Conservation (phyloP, 2,797 vertebrate species). For the Coranthus polyacanthus region DNA sequence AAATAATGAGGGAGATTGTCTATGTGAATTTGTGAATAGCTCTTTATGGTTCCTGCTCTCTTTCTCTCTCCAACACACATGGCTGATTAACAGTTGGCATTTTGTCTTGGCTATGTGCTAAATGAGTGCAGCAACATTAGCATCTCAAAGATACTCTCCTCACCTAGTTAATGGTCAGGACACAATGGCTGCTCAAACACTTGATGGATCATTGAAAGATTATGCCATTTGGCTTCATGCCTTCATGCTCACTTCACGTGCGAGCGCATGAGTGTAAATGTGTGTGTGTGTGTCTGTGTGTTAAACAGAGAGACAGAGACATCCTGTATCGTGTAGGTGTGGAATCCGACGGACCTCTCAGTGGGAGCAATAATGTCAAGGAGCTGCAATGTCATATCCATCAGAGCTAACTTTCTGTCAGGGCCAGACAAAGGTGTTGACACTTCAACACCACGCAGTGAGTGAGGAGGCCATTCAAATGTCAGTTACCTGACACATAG, state of each 20-base stretch:
- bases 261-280: neutral
- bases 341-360: constrained; percentile 64
- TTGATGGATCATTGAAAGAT: constrained; percentile 76
- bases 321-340: constrained; percentile 62
- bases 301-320: constrained; percentile 32
- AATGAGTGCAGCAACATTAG: constrained; percentile 78
- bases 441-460: constrained; percentile 75
- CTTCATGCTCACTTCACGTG: constrained; percentile 49
- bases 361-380: constrained; percentile 80
- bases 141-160: constrained; percentile 80
- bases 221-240: constrained; percentile 67
- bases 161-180: constrained; percentile 71
- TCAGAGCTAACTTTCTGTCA: constrained; percentile 85
- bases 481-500: constrained; percentile 77
- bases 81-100: constrained; percentile 78
- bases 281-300: constrained; percentile 22
- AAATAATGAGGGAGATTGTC: constrained; percentile 70
- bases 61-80: constrained; percentile 54
- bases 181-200: constrained; percentile 77
- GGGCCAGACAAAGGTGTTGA: constrained; percentile 85
- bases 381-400: constrained; percentile 85
- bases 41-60: constrained; percentile 53
- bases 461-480: constrained; percentile 80
- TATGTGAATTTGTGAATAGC: constrained; percentile 61
- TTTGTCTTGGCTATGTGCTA: constrained; percentile 75